Conservation (phyloP, 2,888 invertebrate species). For the Serrognathus titanus region DNA sequence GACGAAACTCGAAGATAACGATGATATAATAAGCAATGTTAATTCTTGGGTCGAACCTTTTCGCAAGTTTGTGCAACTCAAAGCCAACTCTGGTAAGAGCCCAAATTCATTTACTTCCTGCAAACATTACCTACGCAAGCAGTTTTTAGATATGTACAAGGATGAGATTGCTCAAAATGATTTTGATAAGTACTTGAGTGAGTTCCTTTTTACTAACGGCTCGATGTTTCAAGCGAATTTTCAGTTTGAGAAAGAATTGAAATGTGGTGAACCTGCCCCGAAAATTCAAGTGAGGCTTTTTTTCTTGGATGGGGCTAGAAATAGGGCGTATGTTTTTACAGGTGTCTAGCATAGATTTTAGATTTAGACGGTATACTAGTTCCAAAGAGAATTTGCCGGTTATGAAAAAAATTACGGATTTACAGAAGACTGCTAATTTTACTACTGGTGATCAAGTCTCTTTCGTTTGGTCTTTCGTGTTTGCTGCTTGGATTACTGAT, state of each 20-base stretch:
- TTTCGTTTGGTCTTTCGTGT: constrained; percentile 65
- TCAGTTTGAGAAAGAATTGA: constrained; percentile 57
- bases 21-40: constrained; percentile 54
- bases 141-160: constrained; percentile 49
- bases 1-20: constrained; percentile 52
- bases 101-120: not conserved
- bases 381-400: constrained; percentile 70
- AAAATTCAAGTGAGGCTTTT: constrained; percentile 50
- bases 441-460: constrained; percentile 60
- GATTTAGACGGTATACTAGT: constrained; percentile 57
- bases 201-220: constrained; percentile 67
- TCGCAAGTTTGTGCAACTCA: constrained; percentile 56
- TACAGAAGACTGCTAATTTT: constrained; percentile 58
- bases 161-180: constrained; percentile 52
- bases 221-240: constrained; percentile 68
- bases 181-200: constrained; percentile 62
- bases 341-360: constrained; percentile 62
- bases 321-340: constrained; percentile 30
- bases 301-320: no score
- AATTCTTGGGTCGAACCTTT: constrained; percentile 67
- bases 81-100: constrained; percentile 55
- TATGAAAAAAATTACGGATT: constrained; percentile 62
- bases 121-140: not conserved
- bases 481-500: constrained; percentile 74
- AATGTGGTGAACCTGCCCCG: constrained; percentile 61